phyloP scores from a whole-genome alignment of 2,888 invertebrate genomes.

The Thera obeliscata region DNA sequence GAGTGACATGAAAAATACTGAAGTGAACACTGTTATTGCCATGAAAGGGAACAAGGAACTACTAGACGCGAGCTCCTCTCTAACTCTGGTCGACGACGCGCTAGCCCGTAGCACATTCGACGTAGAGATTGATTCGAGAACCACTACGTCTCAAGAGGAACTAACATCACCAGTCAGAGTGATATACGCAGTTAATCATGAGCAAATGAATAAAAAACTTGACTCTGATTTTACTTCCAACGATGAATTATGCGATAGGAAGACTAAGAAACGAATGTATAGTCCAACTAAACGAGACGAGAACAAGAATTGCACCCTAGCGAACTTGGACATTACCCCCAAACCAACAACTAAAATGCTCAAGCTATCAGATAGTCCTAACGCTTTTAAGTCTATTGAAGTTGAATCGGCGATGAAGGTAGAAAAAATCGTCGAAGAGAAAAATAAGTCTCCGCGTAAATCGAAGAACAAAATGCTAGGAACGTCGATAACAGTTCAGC shows the following conservation, averaged over 20 bases:
- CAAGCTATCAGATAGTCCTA: conserved; percentile 53
- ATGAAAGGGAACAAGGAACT: conserved; percentile 70
- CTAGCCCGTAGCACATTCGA: conserved; percentile 34
- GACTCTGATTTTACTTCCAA: conserved; percentile 48
- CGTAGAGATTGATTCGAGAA: conserved; percentile 1
- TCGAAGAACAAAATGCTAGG: conserved; percentile 37
- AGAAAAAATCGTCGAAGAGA: neutral
- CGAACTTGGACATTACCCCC: conserved; percentile 58
- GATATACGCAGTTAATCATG: conserved; percentile 48
- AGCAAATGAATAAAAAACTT: conserved; percentile 32
- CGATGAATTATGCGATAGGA: conserved; percentile 43
- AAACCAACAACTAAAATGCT: conserved; percentile 65
- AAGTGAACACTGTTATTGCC: conserved; percentile 66
- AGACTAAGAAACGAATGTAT: conserved; percentile 60
- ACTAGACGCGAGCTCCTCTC: conserved; percentile 60
- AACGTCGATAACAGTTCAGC: conserved; percentile 52
- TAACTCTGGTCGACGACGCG: conserved; percentile 69
- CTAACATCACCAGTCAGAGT: conserved; percentile 46
- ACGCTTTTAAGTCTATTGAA: neutral
- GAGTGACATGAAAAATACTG: conserved; percentile 49
- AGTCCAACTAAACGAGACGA: conserved; percentile 50
- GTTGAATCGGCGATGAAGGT: neutral
- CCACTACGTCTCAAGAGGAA: conserved; percentile 8
- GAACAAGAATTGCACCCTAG: conserved; percentile 29
- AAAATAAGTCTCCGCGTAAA: conserved; percentile 35